Conservation (phyloP, 2,797 vertebrate species). For the Setipinna tenuifilis region DNA sequence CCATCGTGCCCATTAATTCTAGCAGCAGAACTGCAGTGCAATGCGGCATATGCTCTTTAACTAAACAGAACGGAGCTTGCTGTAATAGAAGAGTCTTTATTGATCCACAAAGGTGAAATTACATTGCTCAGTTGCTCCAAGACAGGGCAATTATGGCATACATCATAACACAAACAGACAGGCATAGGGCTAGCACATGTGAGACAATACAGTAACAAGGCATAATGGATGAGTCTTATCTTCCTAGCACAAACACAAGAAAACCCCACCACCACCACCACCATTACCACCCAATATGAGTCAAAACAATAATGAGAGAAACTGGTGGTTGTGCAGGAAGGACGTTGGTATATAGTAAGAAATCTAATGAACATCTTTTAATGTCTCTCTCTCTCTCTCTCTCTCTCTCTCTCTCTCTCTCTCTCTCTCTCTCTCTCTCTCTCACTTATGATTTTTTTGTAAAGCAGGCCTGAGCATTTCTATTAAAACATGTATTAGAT, state of each 20-base stretch:
- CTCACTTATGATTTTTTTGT: slow-evolving; percentile 30
- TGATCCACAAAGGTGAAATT: slow-evolving; percentile 69
- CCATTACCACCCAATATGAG: neutral
- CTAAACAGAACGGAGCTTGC: slow-evolving; percentile 67
- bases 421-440: slow-evolving; percentile 47
- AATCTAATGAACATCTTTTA: neutral
- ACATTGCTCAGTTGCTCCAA: slow-evolving; percentile 54
- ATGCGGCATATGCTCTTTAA: slow-evolving; percentile 73
- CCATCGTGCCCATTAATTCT: slow-evolving; percentile 76
- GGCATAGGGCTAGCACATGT: neutral
- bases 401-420: slow-evolving; percentile 14
- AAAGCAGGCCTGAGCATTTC: neutral
- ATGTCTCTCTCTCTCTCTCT: slow-evolving; percentile 6
- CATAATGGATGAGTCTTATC: neutral
- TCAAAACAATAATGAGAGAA: neutral
- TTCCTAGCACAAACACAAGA: neutral
- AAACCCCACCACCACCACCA: neutral
- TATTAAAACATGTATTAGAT: slow-evolving; percentile 15
- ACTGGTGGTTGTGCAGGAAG: neutral
- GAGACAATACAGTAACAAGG: slow-evolving; percentile 2
- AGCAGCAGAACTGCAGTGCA: slow-evolving; percentile 66
- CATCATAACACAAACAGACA: slow-evolving; percentile 37
- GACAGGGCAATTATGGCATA: slow-evolving; percentile 45
- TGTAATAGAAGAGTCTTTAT: slow-evolving; percentile 63
- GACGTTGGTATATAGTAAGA: neutral